Percentiles rank a stretch among this genome's conserved stretches.
Evolutionary conservation across 1,140 invertebrate genomes (phyloP).

Genomic region (Cydia pomonella): DNA sequence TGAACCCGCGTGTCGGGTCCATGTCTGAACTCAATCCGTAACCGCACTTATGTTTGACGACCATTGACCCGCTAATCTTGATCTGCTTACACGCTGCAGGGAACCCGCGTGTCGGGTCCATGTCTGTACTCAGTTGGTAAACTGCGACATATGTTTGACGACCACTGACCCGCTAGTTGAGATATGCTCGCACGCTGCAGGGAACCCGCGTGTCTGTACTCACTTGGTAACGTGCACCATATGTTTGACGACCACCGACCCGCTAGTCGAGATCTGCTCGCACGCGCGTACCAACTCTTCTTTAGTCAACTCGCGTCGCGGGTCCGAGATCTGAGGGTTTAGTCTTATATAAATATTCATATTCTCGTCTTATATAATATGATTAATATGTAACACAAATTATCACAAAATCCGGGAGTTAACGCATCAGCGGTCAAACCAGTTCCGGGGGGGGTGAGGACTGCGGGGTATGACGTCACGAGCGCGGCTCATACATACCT

Average conservation of each 20-base stretch:
- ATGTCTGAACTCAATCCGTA: no score
- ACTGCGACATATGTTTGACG: constrained; percentile 84
- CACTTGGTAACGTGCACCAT: constrained; percentile 85
- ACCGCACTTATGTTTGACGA: no score
- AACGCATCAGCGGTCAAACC: no score
- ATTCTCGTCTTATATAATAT: no score
- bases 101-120: constrained; percentile 31
- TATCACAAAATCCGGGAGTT: no score
- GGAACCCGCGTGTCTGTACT: constrained; percentile 76
- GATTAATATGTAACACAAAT: not conserved
- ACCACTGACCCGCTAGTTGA: constrained; percentile 80
- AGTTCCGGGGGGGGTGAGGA: no score
- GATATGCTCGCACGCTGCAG: no score
- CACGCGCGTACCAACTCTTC: constrained; percentile 82
- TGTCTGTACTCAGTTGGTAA: constrained; percentile 84
- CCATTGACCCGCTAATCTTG: no score
- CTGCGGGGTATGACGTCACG: no score
- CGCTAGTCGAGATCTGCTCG: constrained; percentile 56
- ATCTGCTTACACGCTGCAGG: no score
- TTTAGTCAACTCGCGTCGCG: constrained; percentile 71
- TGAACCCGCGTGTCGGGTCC: constrained; percentile 75
- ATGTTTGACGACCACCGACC: constrained; percentile 84
- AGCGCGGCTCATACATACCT: no score
- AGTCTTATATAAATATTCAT: no score
- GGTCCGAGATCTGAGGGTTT: constrained; percentile 57